These are phyloP conservation scores for Neoitamus cyanurus DNA, from an alignment of 2,888 invertebrate species.

Conservation along the genomic window DNA sequence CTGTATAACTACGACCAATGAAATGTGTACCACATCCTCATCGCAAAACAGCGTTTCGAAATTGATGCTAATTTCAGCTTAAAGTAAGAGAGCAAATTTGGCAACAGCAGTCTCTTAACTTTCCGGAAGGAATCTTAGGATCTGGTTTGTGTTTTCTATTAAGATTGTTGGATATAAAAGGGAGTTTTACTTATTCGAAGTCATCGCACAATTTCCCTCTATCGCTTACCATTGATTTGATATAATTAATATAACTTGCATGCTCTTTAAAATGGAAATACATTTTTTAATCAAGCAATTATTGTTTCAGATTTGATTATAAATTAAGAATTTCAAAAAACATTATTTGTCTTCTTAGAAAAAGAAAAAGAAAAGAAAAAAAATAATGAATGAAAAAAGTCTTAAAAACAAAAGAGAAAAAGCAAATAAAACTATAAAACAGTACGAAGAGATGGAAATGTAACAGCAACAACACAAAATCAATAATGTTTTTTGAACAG, in stretches of 20 bases:
- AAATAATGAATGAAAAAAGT: slow-evolving; percentile 57
- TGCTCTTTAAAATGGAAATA: slow-evolving; percentile 28
- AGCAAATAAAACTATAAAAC: slow-evolving; percentile 55
- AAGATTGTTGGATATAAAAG: not conserved
- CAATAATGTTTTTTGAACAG: slow-evolving; percentile 67
- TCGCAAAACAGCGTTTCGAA: no score
- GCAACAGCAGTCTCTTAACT: not conserved
- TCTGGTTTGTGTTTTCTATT: not conserved
- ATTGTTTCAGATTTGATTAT: slow-evolving; percentile 66
- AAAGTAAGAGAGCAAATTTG: not conserved
- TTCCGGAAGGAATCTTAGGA: not conserved
- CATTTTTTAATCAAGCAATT: slow-evolving; percentile 45
- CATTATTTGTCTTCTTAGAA: slow-evolving; percentile 65
- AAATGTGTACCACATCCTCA: no score
- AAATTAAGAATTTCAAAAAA: slow-evolving; percentile 65
- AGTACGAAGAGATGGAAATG: slow-evolving; percentile 55
- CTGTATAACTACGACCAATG: no score
- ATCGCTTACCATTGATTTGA: not conserved
- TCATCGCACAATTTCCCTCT: not conserved
- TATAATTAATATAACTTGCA: not conserved
- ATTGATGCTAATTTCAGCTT: not conserved
- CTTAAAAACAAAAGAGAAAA: slow-evolving; percentile 55
- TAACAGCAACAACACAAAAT: slow-evolving; percentile 56
- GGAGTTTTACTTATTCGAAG: not conserved
- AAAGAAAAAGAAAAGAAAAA: slow-evolving; percentile 58